These are phyloP conservation scores for Glaucomys volans DNA, from an alignment of 2,113 vertebrate genomes.

Conservation along the genomic window DNA sequence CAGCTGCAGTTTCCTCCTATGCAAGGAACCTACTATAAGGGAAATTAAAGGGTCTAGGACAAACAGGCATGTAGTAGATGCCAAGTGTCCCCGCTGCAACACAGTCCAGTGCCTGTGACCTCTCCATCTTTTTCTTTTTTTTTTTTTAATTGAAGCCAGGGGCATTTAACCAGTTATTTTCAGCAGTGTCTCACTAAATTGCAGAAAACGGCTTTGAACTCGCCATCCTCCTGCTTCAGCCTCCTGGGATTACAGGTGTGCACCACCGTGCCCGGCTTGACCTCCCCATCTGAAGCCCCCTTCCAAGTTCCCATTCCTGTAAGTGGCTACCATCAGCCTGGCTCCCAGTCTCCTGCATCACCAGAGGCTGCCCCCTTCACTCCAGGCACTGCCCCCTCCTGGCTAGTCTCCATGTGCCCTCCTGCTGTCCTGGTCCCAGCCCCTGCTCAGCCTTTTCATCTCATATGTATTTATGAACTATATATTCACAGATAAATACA, in stretches of 20 bases:
- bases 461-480: too few relatives aligned
- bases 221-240: neutral
- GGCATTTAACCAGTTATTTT: neutral
- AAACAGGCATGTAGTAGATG: neutral
- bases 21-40: neutral
- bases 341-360: neutral
- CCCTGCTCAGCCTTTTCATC: neutral
- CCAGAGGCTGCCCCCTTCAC: neutral
- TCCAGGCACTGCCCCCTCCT: neutral
- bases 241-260: neutral
- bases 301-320: neutral
- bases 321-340: neutral
- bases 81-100: neutral
- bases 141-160: neutral
- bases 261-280: neutral
- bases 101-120: neutral
- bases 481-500: too few relatives aligned
- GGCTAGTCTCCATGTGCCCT: rapidly evolving
- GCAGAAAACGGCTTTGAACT: neutral
- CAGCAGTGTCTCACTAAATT: neutral
- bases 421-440: neutral
- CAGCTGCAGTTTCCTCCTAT: conserved; percentile 7
- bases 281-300: neutral
- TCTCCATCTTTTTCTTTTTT: neutral
- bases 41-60: neutral